Evolutionary conservation across 2,888 invertebrate genomes (phyloP).

Genomic region (Cetonia aurata): DNA sequence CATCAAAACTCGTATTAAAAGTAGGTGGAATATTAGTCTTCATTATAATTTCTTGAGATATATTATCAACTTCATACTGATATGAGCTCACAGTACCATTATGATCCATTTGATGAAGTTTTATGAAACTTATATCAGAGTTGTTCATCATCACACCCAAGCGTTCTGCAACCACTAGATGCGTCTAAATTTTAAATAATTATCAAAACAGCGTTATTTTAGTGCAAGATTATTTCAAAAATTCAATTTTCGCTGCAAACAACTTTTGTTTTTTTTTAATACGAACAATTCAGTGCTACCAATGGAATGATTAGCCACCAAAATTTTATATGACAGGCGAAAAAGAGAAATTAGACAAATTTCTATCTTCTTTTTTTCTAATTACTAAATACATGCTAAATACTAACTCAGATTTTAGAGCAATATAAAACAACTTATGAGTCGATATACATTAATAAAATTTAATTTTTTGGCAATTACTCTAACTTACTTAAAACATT

Average conservation of each 20-base stretch:
- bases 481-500: too few relatives aligned
- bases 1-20: conserved; percentile 31
- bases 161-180: conserved; percentile 60
- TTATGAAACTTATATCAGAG: conserved; percentile 58
- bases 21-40: conserved; percentile 54
- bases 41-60: conserved; percentile 57
- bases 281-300: too few relatives aligned
- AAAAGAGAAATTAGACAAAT: too few relatives aligned
- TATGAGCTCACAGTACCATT: conserved; percentile 56
- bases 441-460: too few relatives aligned
- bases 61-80: conserved; percentile 59
- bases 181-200: conserved; percentile 47
- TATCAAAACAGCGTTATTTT: conserved; percentile 61
- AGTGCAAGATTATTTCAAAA: conserved; percentile 18
- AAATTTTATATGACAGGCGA: too few relatives aligned
- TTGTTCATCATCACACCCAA: conserved; percentile 53
- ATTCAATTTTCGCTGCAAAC: conserved; percentile 31
- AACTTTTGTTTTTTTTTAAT: conserved; percentile 43
- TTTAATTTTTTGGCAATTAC: too few relatives aligned
- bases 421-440: too few relatives aligned
- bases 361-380: too few relatives aligned
- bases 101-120: conserved; percentile 57
- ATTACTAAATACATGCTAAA: too few relatives aligned
- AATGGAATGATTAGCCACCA: too few relatives aligned
- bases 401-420: too few relatives aligned